Evolutionary conservation across 2,888 invertebrate species (phyloP).

Genomic region (Melinaea marsaeus): DNA sequence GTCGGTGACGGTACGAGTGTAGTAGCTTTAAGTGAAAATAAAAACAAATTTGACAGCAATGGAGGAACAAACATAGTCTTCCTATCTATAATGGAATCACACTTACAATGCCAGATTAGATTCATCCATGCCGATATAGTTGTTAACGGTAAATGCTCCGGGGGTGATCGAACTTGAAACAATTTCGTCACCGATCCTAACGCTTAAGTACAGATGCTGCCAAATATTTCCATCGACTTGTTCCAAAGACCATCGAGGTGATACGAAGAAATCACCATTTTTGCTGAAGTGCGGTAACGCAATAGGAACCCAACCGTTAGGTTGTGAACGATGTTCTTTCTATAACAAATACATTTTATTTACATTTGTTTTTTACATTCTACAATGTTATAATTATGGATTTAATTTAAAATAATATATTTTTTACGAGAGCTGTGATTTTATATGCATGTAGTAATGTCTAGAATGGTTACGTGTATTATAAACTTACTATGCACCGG

Average conservation of each 20-base stretch:
- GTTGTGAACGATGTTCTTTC: conserved; percentile 74
- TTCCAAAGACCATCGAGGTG: conserved; percentile 59
- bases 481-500: conserved; percentile 48
- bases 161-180: conserved; percentile 66
- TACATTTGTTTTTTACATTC: neutral
- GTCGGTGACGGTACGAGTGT: conserved; percentile 80
- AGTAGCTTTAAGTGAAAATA: conserved; percentile 79
- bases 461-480: neutral
- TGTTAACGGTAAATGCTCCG: conserved; percentile 80
- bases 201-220: conserved; percentile 66
- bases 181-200: conserved; percentile 50
- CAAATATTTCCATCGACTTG: conserved; percentile 69
- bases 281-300: conserved; percentile 76
- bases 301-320: conserved; percentile 84
- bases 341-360: conserved; percentile 40
- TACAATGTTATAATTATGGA: neutral
- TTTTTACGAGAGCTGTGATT: neutral
- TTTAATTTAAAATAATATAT: neutral
- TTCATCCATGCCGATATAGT: conserved; percentile 75
- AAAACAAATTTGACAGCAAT: neutral
- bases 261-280: conserved; percentile 62
- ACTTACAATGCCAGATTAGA: conserved; percentile 58
- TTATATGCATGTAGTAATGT: neutral
- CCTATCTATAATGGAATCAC: neutral
- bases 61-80: neutral